Evolutionary conservation across 2,888 invertebrate genomes (phyloP).

Genomic region (Xestoiulus laeticollis): DNA sequence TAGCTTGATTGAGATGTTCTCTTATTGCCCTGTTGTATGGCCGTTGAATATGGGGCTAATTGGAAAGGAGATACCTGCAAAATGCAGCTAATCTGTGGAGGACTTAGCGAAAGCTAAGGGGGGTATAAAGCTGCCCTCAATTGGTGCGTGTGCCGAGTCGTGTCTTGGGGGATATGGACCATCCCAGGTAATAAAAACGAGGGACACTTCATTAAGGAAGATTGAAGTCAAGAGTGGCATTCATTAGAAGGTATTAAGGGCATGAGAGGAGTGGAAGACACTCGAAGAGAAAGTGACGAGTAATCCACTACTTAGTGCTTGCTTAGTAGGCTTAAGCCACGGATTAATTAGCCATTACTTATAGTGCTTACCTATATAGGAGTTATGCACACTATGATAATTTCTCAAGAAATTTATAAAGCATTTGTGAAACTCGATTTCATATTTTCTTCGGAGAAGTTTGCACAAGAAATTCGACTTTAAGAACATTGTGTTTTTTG

Average conservation of each 20-base stretch:
- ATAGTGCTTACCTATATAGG: no score
- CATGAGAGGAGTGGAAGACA: neutral
- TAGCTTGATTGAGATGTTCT: constrained; percentile 27
- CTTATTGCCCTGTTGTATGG: neutral
- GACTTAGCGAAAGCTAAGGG: neutral
- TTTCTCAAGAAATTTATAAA: no score
- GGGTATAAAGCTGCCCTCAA: constrained; percentile 5
- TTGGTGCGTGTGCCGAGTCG: constrained; percentile 27
- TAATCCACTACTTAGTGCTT: neutral
- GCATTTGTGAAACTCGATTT: no score
- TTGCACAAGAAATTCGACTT: no score
- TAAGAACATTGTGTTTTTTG: no score
- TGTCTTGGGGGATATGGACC: neutral
- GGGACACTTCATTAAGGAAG: constrained; percentile 18
- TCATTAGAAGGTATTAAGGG: constrained; percentile 13
- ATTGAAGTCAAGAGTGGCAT: neutral
- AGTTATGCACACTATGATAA: no score
- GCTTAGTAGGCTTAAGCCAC: neutral
- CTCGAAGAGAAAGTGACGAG: neutral
- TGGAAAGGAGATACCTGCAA: constrained; percentile 29
- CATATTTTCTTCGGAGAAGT: no score
- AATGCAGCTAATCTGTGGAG: constrained; percentile 15
- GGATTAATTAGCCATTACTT: no score
- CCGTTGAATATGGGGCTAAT: constrained; percentile 33
- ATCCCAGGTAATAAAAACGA: constrained; percentile 14